Evolutionary conservation across 1,140 invertebrate genomes (phyloP).

Genomic region (Campoletis sonorensis): DNA sequence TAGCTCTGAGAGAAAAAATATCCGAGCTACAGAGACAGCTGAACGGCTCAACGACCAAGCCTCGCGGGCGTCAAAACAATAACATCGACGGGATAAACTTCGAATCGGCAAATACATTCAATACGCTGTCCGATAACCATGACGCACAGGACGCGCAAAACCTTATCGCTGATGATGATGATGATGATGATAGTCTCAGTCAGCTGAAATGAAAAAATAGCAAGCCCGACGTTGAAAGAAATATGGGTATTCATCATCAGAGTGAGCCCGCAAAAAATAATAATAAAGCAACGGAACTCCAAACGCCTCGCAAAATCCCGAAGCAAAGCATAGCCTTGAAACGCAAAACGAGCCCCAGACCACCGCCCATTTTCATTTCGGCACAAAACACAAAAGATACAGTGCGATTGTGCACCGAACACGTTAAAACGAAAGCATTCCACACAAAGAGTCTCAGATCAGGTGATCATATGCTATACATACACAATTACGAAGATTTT

Average conservation of each 20-base stretch:
- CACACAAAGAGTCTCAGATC: slow-evolving; percentile 1
- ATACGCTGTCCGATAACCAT: no score
- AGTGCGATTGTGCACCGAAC: neutral
- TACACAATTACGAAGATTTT: neutral
- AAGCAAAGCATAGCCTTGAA: neutral
- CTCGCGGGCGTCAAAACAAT: neutral
- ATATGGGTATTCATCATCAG: no score
- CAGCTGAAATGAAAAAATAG: no score
- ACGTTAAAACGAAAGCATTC: neutral
- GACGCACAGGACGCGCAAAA: no score
- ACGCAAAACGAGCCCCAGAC: neutral
- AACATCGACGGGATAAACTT: neutral
- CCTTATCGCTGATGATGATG: no score
- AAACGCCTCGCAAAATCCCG: neutral
- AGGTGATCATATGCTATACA: neutral
- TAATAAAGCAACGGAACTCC: neutral
- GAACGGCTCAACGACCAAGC: neutral
- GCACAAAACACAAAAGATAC: neutral
- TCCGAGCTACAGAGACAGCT: neutral
- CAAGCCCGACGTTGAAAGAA: no score
- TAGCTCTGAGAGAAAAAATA: neutral
- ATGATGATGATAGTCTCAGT: no score
- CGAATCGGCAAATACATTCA: neutral
- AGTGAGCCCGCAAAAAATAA: neutral
- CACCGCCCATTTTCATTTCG: neutral